Evolutionary conservation across 2,888 invertebrate species (phyloP).

Genomic region (Amphipyra berbera): DNA sequence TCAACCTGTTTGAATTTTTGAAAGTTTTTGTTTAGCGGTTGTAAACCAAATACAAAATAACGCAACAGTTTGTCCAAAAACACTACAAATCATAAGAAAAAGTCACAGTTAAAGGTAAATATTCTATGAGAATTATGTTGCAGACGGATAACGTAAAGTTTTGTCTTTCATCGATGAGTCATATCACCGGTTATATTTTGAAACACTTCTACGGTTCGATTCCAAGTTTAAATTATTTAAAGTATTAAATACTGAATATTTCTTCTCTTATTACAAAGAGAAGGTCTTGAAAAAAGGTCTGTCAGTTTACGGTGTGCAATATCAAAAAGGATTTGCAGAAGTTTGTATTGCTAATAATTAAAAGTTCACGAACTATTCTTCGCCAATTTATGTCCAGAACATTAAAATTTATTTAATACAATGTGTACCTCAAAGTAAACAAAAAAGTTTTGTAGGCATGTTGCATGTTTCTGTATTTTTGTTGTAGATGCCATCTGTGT

Average conservation of each 20-base stretch:
- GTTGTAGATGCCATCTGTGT: constrained; percentile 80
- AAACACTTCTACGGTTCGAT: constrained; percentile 4
- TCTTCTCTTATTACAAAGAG: no score
- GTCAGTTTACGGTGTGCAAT: no score
- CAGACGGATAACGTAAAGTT: neutral
- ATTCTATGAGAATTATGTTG: neutral
- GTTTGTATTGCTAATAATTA: no score
- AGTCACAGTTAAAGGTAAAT: constrained; percentile 23
- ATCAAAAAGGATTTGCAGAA: no score
- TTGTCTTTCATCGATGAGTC: constrained; percentile 25
- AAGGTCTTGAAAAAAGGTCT: no score
- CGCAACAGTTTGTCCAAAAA: neutral
- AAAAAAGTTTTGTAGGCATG: no score
- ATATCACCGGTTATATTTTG: constrained; percentile 38
- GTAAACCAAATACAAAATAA: neutral
- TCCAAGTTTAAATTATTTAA: neutral
- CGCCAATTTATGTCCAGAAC: no score
- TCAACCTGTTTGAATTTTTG: constrained; percentile 34
- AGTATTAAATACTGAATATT: neutral
- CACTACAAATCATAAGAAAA: neutral
- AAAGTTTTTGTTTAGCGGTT: constrained; percentile 29
- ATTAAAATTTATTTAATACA: no score
- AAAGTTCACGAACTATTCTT: no score
- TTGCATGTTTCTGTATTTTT: neutral
- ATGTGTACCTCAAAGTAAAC: no score